phyloP scores from a whole-genome alignment of 1,140 invertebrate species.

The Hirudo medicinalis region DNA sequence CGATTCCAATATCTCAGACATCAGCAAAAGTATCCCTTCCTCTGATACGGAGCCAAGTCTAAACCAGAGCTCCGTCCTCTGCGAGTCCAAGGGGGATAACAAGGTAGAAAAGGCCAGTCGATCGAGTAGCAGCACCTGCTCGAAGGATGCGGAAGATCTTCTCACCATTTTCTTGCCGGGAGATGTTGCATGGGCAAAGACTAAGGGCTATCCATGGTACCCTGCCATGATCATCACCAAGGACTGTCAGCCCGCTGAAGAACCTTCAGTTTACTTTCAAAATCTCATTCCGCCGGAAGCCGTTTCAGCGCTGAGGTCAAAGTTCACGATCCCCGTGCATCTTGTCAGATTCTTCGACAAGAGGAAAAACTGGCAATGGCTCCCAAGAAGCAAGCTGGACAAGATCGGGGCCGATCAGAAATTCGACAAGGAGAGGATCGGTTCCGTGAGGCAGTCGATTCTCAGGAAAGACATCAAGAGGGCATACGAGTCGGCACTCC shows the following conservation, averaged over 20 bases:
- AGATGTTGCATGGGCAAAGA: conserved; percentile 85
- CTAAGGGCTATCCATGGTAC: conserved; percentile 82
- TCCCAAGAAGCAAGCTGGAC: conserved; percentile 72
- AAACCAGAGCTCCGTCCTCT: too few relatives aligned
- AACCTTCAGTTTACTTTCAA: not conserved
- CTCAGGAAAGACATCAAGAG: conserved; percentile 8
- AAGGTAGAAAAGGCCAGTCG: not conserved
- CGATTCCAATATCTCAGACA: too few relatives aligned
- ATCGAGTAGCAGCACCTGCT: conserved; percentile 16
- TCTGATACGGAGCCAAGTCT: too few relatives aligned
- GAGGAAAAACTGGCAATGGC: conserved; percentile 81
- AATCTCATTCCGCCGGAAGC: conserved; percentile 45
- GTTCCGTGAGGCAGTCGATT: conserved; percentile 43
- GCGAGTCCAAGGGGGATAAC: too few relatives aligned
- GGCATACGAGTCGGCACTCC: not conserved
- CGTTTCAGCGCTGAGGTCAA: conserved; percentile 61
- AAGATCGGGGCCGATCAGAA: conserved; percentile 63
- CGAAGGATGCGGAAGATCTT: not conserved
- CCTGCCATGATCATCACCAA: conserved; percentile 51
- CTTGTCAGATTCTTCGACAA: conserved; percentile 79
- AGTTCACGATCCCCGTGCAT: conserved; percentile 60
- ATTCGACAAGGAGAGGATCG: conserved; percentile 67
- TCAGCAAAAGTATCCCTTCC: too few relatives aligned
- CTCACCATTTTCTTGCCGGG: conserved; percentile 50
- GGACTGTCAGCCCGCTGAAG: not conserved